Evolutionary conservation across 2,888 invertebrate genomes (phyloP).

Genomic region (Hydropsyche betteni): DNA sequence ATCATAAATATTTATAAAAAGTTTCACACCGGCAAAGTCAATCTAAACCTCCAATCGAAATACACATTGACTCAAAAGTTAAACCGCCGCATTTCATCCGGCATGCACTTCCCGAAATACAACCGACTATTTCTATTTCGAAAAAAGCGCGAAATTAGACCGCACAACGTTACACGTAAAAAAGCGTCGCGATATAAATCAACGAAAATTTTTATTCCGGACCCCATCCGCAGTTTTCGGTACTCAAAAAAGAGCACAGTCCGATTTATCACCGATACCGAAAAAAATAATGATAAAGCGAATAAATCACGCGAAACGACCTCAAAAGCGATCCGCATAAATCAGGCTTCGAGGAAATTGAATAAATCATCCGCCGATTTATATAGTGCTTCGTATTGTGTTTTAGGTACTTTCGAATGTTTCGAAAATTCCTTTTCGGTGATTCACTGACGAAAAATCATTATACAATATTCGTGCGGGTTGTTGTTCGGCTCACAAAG

Average conservation of each 20-base stretch:
- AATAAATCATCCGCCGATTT: slow-evolving; percentile 1
- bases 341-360: slow-evolving; percentile 3
- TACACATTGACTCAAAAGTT: slow-evolving; percentile 19
- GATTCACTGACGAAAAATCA: too few relatives aligned
- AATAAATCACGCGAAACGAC: slow-evolving; percentile 12
- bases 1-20: too few relatives aligned
- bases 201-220: neutral
- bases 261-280: slow-evolving; percentile 2
- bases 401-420: too few relatives aligned
- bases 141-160: neutral
- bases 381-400: too few relatives aligned
- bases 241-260: neutral
- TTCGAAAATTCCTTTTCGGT: too few relatives aligned
- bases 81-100: neutral
- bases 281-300: neutral
- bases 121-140: neutral
- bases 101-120: too few relatives aligned
- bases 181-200: neutral
- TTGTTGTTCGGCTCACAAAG: too few relatives aligned
- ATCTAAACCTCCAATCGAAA: neutral
- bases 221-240: neutral
- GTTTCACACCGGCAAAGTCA: too few relatives aligned
- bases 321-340: neutral
- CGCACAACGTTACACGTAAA: neutral
- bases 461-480: too few relatives aligned